phyloP scores from a whole-genome alignment of 2,113 vertebrate species.

The Lamprotornis superbus region DNA sequence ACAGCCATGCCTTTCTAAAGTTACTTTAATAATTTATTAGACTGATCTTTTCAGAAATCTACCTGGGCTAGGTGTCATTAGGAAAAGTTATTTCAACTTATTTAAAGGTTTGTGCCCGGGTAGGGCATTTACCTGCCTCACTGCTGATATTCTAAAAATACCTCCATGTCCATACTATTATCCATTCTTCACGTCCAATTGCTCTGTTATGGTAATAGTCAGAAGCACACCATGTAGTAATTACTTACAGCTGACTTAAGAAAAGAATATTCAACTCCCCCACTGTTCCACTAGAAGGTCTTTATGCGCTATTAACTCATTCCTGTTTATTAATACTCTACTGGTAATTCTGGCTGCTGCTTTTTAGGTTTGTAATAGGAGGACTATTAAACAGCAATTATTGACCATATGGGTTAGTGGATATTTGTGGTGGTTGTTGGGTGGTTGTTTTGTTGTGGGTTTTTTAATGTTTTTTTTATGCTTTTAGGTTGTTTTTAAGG shows the following conservation, averaged over 20 bases:
- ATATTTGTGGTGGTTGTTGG: slow-evolving; percentile 72
- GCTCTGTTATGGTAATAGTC: slow-evolving; percentile 99
- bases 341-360: slow-evolving; percentile 88
- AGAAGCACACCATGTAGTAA: slow-evolving; percentile 98
- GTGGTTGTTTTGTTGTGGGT: not conserved
- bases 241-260: slow-evolving; percentile 99
- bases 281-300: slow-evolving; percentile 94
- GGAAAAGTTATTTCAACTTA: slow-evolving; percentile 74
- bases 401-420: slow-evolving; percentile 83
- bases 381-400: slow-evolving; percentile 87
- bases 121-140: slow-evolving; percentile 82
- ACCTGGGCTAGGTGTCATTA: slow-evolving; percentile 69
- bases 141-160: slow-evolving; percentile 88
- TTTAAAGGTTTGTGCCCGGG: slow-evolving; percentile 74
- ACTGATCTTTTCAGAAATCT: slow-evolving; percentile 78
- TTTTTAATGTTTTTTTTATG: not conserved
- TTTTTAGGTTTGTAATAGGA: slow-evolving; percentile 91
- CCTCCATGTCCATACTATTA: slow-evolving; percentile 96
- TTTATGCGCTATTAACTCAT: slow-evolving; percentile 99
- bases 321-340: slow-evolving; percentile 99
- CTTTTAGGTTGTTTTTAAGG: slow-evolving; percentile 64
- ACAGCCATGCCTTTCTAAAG: slow-evolving; percentile 68
- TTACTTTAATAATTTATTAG: slow-evolving; percentile 82
- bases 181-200: slow-evolving; percentile 99
- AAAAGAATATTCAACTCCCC: slow-evolving; percentile 96